Evolutionary conservation across 2,113 vertebrate species (phyloP).

Genomic region (Semnopithecus entellus): DNA sequence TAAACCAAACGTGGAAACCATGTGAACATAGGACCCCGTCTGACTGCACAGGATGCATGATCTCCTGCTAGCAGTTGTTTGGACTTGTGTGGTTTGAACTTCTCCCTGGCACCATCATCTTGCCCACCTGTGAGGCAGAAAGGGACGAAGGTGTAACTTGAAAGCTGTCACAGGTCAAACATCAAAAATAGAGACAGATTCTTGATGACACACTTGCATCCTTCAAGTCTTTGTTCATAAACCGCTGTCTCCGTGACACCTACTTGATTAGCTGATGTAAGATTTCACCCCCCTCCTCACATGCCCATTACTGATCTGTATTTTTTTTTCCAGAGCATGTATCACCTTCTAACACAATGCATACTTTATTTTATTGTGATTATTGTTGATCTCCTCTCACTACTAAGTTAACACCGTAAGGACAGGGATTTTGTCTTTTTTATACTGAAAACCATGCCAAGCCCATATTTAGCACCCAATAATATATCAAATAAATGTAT

Average conservation of each 20-base stretch:
- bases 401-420: background rate
- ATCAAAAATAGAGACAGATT: background rate
- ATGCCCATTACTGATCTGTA: background rate
- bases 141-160: background rate
- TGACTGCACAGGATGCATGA: accelerated
- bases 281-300: background rate
- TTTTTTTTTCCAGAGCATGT: background rate
- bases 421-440: background rate
- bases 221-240: background rate
- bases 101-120: background rate
- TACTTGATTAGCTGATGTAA: background rate
- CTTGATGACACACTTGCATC: background rate
- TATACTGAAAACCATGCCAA: background rate
- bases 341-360: background rate
- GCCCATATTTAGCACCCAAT: background rate
- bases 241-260: background rate
- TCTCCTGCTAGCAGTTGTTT: too few relatives aligned
- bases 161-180: too few relatives aligned
- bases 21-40: accelerated
- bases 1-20: accelerated
- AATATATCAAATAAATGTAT: background rate
- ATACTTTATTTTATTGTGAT: background rate
- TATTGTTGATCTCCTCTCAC: background rate
- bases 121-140: accelerated
- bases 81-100: background rate